Evolutionary conservation across 2,113 vertebrate genomes (phyloP).

Genomic region (Tragulus kanchil): DNA sequence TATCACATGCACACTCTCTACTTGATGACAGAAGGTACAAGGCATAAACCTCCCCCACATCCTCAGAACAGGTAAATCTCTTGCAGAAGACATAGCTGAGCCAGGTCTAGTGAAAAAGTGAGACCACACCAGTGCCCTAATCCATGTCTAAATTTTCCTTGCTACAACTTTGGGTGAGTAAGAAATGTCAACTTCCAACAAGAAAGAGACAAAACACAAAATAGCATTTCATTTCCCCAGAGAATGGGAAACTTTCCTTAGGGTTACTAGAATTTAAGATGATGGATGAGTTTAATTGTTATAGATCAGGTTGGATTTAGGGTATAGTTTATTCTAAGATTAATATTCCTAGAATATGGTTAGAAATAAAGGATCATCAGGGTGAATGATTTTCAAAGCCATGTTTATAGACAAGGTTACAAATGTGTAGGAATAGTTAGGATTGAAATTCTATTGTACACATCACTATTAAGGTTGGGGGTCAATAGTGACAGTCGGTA

Average conservation of each 20-base stretch:
- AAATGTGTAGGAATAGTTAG: background rate
- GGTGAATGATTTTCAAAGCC: background rate
- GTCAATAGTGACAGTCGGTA: background rate
- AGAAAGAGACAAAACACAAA: background rate
- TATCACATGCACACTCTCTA: accelerated
- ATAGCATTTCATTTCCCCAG: background rate
- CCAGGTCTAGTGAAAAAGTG: background rate
- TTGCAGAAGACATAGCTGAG: background rate
- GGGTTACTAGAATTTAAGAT: background rate
- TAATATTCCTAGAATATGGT: background rate
- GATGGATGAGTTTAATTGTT: background rate
- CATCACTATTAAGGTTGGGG: background rate
- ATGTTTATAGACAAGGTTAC: background rate
- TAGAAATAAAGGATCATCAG: background rate
- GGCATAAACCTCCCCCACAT: background rate
- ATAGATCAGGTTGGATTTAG: background rate
- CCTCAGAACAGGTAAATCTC: background rate
- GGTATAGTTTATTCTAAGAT: background rate
- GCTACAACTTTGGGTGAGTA: background rate
- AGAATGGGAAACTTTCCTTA: background rate
- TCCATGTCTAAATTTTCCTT: background rate
- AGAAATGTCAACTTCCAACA: background rate
- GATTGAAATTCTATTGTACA: background rate
- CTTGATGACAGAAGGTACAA: background rate
- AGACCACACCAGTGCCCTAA: accelerated